Evolutionary conservation across 2,113 vertebrate species (phyloP).

Genomic region (Aldabrachelys gigantea): DNA sequence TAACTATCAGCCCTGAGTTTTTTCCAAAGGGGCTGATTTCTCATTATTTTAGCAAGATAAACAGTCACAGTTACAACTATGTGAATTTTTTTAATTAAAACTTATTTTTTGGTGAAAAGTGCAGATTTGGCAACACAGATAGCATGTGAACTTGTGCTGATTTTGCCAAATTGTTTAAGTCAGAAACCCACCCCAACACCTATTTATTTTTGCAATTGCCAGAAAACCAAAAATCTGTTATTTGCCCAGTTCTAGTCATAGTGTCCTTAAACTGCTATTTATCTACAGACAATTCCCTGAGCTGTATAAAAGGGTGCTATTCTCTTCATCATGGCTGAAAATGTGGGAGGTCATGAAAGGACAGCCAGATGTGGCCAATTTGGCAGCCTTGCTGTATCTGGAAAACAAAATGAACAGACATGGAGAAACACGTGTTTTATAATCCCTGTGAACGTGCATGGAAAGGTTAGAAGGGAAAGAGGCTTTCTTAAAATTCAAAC

Average conservation of each 20-base stretch:
- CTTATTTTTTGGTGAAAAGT: neutral
- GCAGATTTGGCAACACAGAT: neutral
- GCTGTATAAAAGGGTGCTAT: neutral
- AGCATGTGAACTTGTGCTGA: neutral
- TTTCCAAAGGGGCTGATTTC: neutral
- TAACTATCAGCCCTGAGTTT: neutral
- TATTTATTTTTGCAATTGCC: neutral
- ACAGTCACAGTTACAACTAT: neutral
- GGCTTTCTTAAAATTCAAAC: neutral
- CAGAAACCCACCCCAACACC: neutral
- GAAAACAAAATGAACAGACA: conserved; percentile 25
- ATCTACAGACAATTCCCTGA: neutral
- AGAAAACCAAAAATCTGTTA: neutral
- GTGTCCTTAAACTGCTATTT: neutral
- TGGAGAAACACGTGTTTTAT: neutral
- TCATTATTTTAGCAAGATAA: neutral
- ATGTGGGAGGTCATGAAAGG: conserved; percentile 43
- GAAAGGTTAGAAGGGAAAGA: conserved; percentile 15
- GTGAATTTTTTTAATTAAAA: neutral
- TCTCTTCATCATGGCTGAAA: conserved; percentile 36
- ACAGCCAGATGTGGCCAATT: conserved; percentile 45
- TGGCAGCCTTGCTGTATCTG: conserved; percentile 22
- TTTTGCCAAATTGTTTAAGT: neutral
- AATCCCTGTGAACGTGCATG: neutral
- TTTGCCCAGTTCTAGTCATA: neutral